Conservation (phyloP, 2,113 vertebrate genomes). For the Chelonoidis abingdonii region DNA sequence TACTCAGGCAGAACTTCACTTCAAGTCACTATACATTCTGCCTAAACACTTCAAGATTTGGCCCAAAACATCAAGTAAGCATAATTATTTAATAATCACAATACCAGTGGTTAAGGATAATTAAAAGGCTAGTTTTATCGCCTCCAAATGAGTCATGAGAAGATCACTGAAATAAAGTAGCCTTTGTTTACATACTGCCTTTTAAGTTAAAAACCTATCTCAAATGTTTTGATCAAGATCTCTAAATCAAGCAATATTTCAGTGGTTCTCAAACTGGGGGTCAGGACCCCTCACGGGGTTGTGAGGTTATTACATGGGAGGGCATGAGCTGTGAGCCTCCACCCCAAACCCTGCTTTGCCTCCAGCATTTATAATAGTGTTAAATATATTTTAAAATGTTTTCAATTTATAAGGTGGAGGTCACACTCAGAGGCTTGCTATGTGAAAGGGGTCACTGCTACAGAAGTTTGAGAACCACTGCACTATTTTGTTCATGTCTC, state of each 20-base stretch:
- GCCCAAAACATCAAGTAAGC: background rate
- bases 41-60: background rate
- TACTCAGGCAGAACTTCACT: background rate
- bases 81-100: background rate
- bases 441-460: too few species aligned
- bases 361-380: too few species aligned
- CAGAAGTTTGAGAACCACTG: too few species aligned
- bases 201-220: background rate
- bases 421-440: too few species aligned
- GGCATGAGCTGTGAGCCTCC: too few species aligned
- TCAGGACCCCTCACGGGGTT: too few species aligned
- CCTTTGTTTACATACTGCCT: background rate
- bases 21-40: background rate
- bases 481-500: slow-evolving; percentile 28
- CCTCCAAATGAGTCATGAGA: background rate
- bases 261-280: too few species aligned
- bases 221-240: background rate
- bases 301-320: too few species aligned
- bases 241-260: background rate
- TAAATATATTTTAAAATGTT: too few species aligned
- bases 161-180: background rate
- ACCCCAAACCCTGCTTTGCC: too few species aligned
- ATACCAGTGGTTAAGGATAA: background rate
- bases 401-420: too few species aligned
- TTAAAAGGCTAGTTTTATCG: background rate